phyloP scores from a whole-genome alignment of 2,113 vertebrate genomes.

The Conger conger region DNA sequence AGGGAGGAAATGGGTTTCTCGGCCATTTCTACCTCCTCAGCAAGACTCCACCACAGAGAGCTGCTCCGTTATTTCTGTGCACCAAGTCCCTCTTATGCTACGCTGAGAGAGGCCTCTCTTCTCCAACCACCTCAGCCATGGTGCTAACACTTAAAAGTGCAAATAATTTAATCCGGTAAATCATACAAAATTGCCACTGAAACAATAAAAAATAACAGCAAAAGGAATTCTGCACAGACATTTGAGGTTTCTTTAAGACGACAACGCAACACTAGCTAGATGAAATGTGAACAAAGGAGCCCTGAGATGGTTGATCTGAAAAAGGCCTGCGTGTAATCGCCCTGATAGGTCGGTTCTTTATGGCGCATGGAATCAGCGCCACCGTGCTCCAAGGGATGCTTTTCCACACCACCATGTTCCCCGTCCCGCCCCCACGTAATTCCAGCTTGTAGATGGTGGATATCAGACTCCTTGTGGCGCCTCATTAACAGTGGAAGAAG shows the following conservation, averaged over 20 bases:
- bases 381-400: no score
- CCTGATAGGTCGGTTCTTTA: conserved; percentile 7
- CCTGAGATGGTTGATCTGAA: not conserved
- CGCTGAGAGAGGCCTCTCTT: not conserved
- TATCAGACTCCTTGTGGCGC: no score
- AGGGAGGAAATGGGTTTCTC: not conserved
- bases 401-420: no score
- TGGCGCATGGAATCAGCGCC: not conserved
- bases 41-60: conserved; percentile 30
- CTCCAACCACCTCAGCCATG: no score
- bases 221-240: not conserved
- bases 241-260: not conserved
- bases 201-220: no score
- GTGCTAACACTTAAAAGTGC: no score
- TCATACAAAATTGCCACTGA: no score
- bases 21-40: conserved; percentile 15
- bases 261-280: not conserved
- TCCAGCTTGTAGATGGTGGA: no score
- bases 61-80: not conserved
- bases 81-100: not conserved
- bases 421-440: no score
- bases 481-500: no score
- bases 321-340: not conserved
- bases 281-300: not conserved
- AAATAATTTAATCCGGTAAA: no score